Conservation (phyloP, 2,113 vertebrate genomes). For the Psammodynastes pulverulentus region DNA sequence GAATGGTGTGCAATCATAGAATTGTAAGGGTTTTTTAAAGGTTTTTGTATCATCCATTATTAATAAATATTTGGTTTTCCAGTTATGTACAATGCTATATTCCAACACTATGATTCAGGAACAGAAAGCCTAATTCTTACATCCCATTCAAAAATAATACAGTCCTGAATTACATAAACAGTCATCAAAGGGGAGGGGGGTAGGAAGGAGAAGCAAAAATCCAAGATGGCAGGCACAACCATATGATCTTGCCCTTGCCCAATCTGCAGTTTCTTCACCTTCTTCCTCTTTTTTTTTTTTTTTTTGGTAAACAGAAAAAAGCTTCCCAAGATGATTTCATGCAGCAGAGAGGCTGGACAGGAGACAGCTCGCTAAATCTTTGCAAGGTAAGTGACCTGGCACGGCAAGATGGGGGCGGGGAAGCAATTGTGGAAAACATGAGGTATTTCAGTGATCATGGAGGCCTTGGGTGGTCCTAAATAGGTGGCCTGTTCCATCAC, state of each 20-base stretch:
- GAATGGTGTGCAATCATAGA: neutral
- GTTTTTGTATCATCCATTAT: neutral
- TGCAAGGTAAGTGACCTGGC: no score
- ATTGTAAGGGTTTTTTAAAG: neutral
- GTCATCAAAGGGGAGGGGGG: neutral
- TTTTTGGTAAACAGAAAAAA: neutral
- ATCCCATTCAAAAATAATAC: neutral
- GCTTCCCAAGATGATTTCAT: neutral
- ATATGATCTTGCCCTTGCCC: neutral
- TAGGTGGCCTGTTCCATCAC: no score
- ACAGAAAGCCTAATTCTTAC: neutral
- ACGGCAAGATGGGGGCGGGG: no score
- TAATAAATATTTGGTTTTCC: neutral
- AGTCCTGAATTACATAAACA: neutral
- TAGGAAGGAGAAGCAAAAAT: neutral
- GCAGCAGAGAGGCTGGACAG: no score
- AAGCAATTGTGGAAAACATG: no score
- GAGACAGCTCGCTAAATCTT: no score
- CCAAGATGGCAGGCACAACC: neutral
- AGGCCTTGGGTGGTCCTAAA: no score
- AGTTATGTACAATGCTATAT: neutral
- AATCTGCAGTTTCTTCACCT: neutral
- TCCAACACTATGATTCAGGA: neutral
- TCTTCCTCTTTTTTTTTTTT: neutral
- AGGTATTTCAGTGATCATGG: no score